Conservation (phyloP, 2,888 invertebrate genomes). For the Cephus sareptanus region DNA sequence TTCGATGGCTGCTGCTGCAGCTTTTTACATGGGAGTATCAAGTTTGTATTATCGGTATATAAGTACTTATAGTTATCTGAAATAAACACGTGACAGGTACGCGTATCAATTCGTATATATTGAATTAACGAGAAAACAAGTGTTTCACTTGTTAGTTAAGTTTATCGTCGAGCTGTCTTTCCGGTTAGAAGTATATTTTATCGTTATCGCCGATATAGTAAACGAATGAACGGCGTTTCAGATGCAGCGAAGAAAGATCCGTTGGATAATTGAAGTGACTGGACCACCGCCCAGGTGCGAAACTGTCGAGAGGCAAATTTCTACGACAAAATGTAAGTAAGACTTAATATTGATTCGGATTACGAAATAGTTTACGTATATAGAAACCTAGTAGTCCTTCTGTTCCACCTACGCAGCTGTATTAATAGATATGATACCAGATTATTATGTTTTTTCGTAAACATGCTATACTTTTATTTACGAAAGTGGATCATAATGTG, state of each 20-base stretch:
- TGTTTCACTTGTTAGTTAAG: not conserved
- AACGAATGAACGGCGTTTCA: not conserved
- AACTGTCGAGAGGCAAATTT: conserved; percentile 69
- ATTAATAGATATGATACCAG: not conserved
- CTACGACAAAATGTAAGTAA: conserved; percentile 69
- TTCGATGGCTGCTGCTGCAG: too few species aligned
- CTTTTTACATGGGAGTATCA: not conserved
- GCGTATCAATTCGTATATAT: not conserved
- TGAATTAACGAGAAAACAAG: not conserved
- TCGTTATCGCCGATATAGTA: not conserved
- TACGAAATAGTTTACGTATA: not conserved
- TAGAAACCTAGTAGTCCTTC: not conserved
- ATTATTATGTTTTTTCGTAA: not conserved
- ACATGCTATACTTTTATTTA: not conserved
- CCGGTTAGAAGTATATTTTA: not conserved
- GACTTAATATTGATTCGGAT: not conserved
- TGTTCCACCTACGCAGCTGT: not conserved
- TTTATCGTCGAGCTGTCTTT: not conserved
- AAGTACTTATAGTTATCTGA: not conserved
- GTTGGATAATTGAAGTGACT: conserved; percentile 69
- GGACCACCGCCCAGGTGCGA: conserved; percentile 65
- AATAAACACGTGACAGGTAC: not conserved
- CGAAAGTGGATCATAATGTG: not conserved
- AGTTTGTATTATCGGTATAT: not conserved
- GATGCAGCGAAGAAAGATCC: conserved; percentile 66